Conservation (phyloP, 2,113 vertebrate genomes). For the Labeo catla region DNA sequence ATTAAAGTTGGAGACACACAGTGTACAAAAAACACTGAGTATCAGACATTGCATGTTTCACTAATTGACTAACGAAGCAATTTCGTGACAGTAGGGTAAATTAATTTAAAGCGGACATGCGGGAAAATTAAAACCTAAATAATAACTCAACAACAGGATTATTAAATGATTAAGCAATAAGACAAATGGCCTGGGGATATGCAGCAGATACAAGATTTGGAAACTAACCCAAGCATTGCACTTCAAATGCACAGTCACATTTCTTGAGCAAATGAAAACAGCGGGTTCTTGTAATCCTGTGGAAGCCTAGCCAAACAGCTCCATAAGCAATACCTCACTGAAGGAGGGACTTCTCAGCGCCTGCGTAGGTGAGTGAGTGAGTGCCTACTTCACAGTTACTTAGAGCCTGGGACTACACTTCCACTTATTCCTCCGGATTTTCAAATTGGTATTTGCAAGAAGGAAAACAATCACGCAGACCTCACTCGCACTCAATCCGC, state of each 20-base stretch:
- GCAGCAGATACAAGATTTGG: neutral
- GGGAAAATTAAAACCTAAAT: neutral
- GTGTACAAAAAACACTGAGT: neutral
- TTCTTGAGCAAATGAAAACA: slow-evolving; percentile 28
- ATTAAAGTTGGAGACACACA: neutral
- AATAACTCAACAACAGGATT: neutral
- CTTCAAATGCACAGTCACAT: slow-evolving; percentile 13
- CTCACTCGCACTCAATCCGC: neutral
- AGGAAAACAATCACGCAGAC: slow-evolving; percentile 20
- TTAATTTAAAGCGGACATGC: neutral
- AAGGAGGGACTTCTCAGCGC: slow-evolving; percentile 71
- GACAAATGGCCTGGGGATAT: neutral
- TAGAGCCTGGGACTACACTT: slow-evolving; percentile 65
- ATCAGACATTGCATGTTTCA: neutral
- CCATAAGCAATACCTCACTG: slow-evolving; percentile 65
- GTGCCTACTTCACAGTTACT: slow-evolving; percentile 64
- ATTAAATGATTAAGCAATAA: neutral
- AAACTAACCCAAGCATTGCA: neutral
- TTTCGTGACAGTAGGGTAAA: neutral
- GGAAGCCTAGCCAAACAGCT: slow-evolving; percentile 51
- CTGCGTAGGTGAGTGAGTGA: slow-evolving; percentile 60
- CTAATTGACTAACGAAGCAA: neutral
- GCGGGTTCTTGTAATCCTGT: slow-evolving; percentile 38
- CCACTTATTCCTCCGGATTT: slow-evolving; percentile 62
- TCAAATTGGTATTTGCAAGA: slow-evolving; percentile 47